These are phyloP conservation scores for Blennius ocellaris DNA, from an alignment of 2,113 vertebrate genomes.

Conservation along the genomic window DNA sequence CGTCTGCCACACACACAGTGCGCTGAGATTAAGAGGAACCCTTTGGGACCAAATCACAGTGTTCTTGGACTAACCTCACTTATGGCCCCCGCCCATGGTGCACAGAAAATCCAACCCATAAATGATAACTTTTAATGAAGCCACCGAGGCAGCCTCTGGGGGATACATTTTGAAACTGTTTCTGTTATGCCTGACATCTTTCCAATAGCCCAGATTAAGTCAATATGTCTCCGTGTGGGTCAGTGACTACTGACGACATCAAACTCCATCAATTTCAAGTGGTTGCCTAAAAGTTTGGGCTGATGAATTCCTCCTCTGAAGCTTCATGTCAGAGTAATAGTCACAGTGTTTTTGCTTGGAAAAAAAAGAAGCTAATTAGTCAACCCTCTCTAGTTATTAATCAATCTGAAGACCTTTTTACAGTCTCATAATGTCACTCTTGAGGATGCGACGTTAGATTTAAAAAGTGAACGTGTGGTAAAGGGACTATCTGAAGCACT, in stretches of 20 bases:
- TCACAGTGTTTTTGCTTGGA: not conserved
- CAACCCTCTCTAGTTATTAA: not conserved
- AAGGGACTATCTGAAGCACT: too few species aligned
- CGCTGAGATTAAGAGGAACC: slow-evolving; percentile 20
- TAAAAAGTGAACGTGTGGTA: not conserved
- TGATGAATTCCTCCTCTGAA: not conserved
- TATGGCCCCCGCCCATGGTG: slow-evolving; percentile 2
- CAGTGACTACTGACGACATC: slow-evolving; percentile 54
- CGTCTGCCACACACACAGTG: slow-evolving; percentile 14
- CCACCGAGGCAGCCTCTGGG: slow-evolving; percentile 45
- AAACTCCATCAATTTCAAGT: slow-evolving; percentile 48
- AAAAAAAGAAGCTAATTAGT: not conserved
- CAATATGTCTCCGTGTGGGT: slow-evolving; percentile 52
- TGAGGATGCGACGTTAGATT: not conserved
- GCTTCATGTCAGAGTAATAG: slow-evolving; percentile 4
- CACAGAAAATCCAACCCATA: slow-evolving; percentile 50
- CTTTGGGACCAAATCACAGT: slow-evolving; percentile 23
- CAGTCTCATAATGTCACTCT: slow-evolving; percentile 5
- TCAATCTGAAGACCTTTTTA: slow-evolving; percentile 1
- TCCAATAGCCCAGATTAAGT: slow-evolving; percentile 53
- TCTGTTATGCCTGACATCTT: slow-evolving; percentile 63
- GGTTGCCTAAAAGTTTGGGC: slow-evolving; percentile 33
- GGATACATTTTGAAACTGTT: slow-evolving; percentile 50
- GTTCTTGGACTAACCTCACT: slow-evolving; percentile 46
- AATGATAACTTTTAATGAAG: slow-evolving; percentile 73